Conservation (phyloP, 1,140 invertebrate species). For the Bactericera cockerelli region DNA sequence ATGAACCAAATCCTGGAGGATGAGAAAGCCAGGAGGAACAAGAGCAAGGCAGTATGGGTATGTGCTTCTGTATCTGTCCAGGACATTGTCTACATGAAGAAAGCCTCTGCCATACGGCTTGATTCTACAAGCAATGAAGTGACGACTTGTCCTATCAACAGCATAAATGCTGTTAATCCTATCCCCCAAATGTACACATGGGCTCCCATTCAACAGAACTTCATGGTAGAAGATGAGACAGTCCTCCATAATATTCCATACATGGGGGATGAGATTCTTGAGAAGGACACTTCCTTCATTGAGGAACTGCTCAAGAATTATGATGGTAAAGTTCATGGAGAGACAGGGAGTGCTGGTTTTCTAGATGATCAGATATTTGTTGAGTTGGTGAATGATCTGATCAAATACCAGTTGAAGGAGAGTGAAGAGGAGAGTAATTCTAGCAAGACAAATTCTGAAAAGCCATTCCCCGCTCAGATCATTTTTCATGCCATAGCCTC, state of each 20-base stretch:
- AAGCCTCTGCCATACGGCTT: slow-evolving; percentile 52
- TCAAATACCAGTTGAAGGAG: slow-evolving; percentile 56
- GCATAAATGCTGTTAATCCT: slow-evolving; percentile 76
- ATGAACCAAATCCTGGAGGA: slow-evolving; percentile 30
- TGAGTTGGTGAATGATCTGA: slow-evolving; percentile 75
- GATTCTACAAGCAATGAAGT: slow-evolving; percentile 37
- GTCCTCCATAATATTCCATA: slow-evolving; percentile 96
- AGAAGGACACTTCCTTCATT: slow-evolving; percentile 91
- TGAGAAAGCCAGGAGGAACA: slow-evolving; percentile 44
- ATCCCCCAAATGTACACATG: slow-evolving; percentile 96
- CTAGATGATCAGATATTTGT: slow-evolving; percentile 90
- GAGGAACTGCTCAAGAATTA: slow-evolving; percentile 97
- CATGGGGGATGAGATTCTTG: slow-evolving; percentile 90
- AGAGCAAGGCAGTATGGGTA: slow-evolving; percentile 50
- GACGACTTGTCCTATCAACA: slow-evolving; percentile 51
- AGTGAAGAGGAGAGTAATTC: slow-evolving; percentile 24
- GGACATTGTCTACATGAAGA: slow-evolving; percentile 68
- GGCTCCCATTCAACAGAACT: slow-evolving; percentile 94
- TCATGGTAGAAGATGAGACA: slow-evolving; percentile 97
- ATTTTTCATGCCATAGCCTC: slow-evolving; percentile 83
- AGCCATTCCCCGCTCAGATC: slow-evolving; percentile 32
- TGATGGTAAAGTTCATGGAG: slow-evolving; percentile 88
- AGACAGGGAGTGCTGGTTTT: slow-evolving; percentile 71
- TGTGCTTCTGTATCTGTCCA: slow-evolving; percentile 48
- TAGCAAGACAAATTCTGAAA: slow-evolving; percentile 18